phyloP scores from a whole-genome alignment of 2,888 invertebrate species.

The Heliconius hortense region DNA sequence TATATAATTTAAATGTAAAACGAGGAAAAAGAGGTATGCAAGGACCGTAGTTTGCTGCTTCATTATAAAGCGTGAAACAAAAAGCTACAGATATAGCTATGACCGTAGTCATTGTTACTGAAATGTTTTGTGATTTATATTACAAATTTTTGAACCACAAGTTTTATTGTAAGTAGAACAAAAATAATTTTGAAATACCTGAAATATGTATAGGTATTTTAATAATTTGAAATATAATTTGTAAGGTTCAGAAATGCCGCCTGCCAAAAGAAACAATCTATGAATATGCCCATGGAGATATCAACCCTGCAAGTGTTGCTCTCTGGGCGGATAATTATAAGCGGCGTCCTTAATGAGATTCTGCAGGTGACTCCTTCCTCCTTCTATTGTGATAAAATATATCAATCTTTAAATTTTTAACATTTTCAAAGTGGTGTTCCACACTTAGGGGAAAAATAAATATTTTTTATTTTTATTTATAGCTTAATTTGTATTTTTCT shows the following conservation, averaged over 20 bases:
- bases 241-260: slow-evolving; percentile 52
- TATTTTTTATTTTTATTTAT: slow-evolving; percentile 6
- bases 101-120: too few relatives aligned
- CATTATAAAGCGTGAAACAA: too few relatives aligned
- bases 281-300: slow-evolving; percentile 52
- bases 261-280: slow-evolving; percentile 48
- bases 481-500: not conserved
- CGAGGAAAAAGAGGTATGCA: too few relatives aligned
- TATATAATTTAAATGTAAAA: too few relatives aligned
- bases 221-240: not conserved
- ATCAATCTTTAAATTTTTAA: not conserved
- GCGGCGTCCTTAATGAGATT: slow-evolving; percentile 72
- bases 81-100: too few relatives aligned
- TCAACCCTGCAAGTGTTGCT: slow-evolving; percentile 69
- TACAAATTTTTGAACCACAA: too few relatives aligned
- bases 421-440: too few relatives aligned
- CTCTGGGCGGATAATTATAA: slow-evolving; percentile 71
- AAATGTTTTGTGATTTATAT: not conserved
- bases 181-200: too few relatives aligned
- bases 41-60: too few relatives aligned
- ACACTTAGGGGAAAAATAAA: too few relatives aligned
- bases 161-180: too few relatives aligned
- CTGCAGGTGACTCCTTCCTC: slow-evolving; percentile 50
- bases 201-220: too few relatives aligned
- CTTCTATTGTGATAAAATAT: slow-evolving; percentile 18